Percentiles rank a stretch among this genome's conserved stretches.
Evolutionary conservation across 53 echinoderm and acorn worm genomes (phyloP).

Genomic region (Paelopatides confundens): DNA sequence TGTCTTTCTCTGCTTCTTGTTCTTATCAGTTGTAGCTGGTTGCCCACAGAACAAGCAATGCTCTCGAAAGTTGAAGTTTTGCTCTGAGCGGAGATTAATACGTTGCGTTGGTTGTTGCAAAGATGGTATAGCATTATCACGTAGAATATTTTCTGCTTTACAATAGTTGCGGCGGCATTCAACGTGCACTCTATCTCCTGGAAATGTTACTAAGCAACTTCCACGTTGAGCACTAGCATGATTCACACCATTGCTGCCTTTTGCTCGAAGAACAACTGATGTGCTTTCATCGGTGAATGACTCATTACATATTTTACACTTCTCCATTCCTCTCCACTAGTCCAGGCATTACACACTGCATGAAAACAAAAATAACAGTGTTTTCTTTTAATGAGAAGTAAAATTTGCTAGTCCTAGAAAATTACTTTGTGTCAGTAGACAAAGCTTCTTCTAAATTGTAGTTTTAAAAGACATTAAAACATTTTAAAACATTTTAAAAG

Average conservation of each 20-base stretch:
- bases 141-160: background rate
- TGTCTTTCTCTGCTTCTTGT: background rate
- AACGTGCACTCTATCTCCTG: background rate
- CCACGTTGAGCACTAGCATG: background rate
- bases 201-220: background rate
- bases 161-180: background rate
- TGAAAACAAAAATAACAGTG: too few relatives aligned
- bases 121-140: background rate
- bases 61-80: background rate
- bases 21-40: background rate
- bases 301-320: background rate
- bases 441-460: too few relatives aligned
- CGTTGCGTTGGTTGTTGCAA: background rate
- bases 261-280: background rate
- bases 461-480: too few relatives aligned
- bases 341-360: too few relatives aligned
- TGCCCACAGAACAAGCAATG: constrained; percentile 18
- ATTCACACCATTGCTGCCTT: background rate
- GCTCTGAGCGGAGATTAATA: background rate
- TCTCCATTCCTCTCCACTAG: too few relatives aligned
- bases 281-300: background rate
- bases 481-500: too few relatives aligned
- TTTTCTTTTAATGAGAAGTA: too few relatives aligned
- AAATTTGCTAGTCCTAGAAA: too few relatives aligned
- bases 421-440: too few relatives aligned